A percentile compares a stretch with the other conserved stretches of the same genome.
Evolutionary conservation across 2,797 vertebrate genomes (phyloP).

Genomic region (Chaenodraco wilsoni): DNA sequence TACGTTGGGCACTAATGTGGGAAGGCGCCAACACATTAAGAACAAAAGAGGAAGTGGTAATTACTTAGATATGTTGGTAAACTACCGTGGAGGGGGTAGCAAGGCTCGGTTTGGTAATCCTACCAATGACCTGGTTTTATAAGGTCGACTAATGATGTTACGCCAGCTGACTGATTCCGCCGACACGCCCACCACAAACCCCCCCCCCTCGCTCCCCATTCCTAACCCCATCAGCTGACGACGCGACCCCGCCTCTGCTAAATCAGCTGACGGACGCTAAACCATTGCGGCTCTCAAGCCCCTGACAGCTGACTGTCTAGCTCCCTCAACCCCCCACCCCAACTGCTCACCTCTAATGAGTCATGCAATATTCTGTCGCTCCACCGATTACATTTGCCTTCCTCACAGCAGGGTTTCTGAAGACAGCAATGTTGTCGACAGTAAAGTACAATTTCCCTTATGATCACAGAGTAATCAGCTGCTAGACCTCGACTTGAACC

Average conservation of each 20-base stretch:
- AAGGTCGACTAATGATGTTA: slow-evolving; percentile 72
- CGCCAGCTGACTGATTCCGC: slow-evolving; percentile 58
- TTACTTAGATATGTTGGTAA: slow-evolving; percentile 20
- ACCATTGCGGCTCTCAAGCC: slow-evolving; percentile 41
- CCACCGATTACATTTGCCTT: not conserved
- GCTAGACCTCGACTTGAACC: slow-evolving; percentile 26
- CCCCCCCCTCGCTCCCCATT: slow-evolving; percentile 9
- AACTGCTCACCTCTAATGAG: slow-evolving; percentile 39
- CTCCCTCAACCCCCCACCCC: slow-evolving; percentile 21
- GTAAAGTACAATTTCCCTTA: slow-evolving; percentile 1
- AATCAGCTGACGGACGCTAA: slow-evolving; percentile 70
- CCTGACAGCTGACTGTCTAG: slow-evolving; percentile 67
- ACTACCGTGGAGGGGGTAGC: not conserved
- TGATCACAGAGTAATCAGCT: not conserved
- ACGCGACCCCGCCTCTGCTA: not conserved
- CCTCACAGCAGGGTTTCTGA: slow-evolving; percentile 1
- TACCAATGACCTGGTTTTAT: slow-evolving; percentile 76
- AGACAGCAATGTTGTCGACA: not conserved
- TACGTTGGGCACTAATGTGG: not conserved
- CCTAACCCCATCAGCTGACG: slow-evolving; percentile 68
- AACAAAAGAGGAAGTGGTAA: slow-evolving; percentile 20
- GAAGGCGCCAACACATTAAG: slow-evolving; percentile 1
- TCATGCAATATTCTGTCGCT: slow-evolving; percentile 18
- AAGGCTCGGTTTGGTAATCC: slow-evolving; percentile 64
- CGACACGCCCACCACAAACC: slow-evolving; percentile 26